phyloP scores from a whole-genome alignment of 2,888 invertebrate genomes.

The Patella pellucida region DNA sequence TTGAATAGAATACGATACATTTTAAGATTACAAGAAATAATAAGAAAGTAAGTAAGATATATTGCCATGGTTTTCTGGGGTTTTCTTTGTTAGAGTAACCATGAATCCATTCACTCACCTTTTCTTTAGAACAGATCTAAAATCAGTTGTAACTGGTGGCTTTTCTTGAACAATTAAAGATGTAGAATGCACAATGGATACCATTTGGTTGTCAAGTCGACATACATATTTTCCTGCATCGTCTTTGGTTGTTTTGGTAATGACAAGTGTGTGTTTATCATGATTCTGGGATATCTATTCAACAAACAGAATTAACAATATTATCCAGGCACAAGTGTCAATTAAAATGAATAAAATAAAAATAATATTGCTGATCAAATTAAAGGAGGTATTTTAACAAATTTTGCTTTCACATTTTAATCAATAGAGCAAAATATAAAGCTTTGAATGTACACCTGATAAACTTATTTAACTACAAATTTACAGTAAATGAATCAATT shows the following conservation, averaged over 20 bases:
- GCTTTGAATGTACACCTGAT: too few relatives aligned
- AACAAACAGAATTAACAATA: not conserved
- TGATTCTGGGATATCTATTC: conserved; percentile 47
- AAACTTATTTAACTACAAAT: too few relatives aligned
- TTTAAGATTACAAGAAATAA: too few relatives aligned
- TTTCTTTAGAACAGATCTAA: conserved; percentile 43
- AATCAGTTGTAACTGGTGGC: conserved; percentile 29
- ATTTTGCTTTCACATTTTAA: too few relatives aligned
- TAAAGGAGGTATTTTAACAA: too few relatives aligned
- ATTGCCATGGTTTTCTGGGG: too few relatives aligned
- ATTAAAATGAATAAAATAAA: too few relatives aligned
- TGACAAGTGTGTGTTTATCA: conserved; percentile 52
- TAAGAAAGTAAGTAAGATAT: too few relatives aligned
- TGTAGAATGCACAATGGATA: conserved; percentile 47
- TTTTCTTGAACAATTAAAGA: conserved; percentile 43
- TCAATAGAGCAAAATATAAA: too few relatives aligned
- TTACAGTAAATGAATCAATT: too few relatives aligned
- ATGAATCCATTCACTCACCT: conserved; percentile 36
- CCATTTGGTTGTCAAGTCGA: conserved; percentile 48
- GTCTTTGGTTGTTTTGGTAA: conserved; percentile 37
- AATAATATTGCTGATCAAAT: too few relatives aligned
- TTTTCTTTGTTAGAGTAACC: too few relatives aligned
- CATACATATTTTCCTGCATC: conserved; percentile 64
- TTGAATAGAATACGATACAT: not conserved
- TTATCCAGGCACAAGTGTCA: not conserved